Conservation (phyloP, 2,888 invertebrate species). For the Sturmia bella region DNA sequence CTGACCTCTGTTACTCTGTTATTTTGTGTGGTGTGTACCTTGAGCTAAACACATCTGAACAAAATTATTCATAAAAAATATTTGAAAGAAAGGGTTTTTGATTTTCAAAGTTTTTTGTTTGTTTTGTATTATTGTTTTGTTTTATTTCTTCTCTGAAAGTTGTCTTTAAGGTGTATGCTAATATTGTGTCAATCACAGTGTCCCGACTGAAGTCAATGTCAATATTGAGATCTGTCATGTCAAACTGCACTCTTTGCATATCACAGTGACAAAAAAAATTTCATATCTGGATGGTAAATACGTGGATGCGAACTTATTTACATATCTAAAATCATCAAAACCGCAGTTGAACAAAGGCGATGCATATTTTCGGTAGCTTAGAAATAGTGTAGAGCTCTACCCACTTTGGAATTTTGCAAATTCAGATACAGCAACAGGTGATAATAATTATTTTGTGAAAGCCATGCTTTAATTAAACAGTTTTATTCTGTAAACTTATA, state of each 20-base stretch:
- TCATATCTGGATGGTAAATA: conserved; percentile 51
- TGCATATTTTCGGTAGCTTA: not conserved
- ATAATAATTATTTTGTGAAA: too few species aligned
- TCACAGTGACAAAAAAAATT: conserved; percentile 25
- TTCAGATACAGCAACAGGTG: too few species aligned
- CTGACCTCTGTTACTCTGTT: conserved; percentile 64
- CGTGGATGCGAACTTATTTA: conserved; percentile 38
- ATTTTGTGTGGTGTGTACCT: conserved; percentile 39
- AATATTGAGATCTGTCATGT: conserved; percentile 65
- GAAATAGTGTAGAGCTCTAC: too few species aligned
- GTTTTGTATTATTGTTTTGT: not conserved
- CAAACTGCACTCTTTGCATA: conserved; percentile 65
- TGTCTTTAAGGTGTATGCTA: conserved; percentile 74
- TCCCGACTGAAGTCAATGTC: conserved; percentile 58
- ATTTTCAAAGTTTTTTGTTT: conserved; percentile 2
- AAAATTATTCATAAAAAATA: conserved; percentile 64
- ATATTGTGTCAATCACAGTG: conserved; percentile 77
- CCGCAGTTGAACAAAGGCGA: conserved; percentile 38
- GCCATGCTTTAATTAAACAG: too few species aligned
- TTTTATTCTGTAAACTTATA: too few species aligned
- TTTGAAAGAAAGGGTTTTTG: not conserved
- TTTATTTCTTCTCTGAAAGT: conserved; percentile 13
- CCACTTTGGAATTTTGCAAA: too few species aligned
- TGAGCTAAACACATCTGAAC: conserved; percentile 1
- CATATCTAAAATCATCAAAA: conserved; percentile 50